Evolutionary conservation across 2,113 vertebrate genomes (phyloP), one percentile per base, ranked within the genome.

Genomic region (Falco punctatus): DNA sequence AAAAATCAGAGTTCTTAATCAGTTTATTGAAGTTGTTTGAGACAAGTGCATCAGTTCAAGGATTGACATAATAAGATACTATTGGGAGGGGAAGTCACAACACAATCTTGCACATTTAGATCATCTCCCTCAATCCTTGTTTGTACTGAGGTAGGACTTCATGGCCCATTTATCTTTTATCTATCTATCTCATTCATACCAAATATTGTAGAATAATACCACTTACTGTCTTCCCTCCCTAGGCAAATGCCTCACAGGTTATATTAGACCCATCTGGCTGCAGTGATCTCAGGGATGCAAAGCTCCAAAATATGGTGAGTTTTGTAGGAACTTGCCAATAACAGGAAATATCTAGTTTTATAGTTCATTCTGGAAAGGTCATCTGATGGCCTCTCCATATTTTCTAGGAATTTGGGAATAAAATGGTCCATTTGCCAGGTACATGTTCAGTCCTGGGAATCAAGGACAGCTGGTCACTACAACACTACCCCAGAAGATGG

Each of bases 21-120:
- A 55, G 8, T 28, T 62, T 51, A 57, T 24, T 33, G 22, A 62
- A 32, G 8, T 15, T 73, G 12, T 59, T 66, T 65, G 38, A 65
- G 38, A 74, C 6, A 70, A 58, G 26, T 59, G 10, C 18, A 48
- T 40, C 12, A 24, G 9, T 52, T 38, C 28, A 80, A 70, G 13
- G 15, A 48, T n/a, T 74, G 5, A 4, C 4, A 17, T 58, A n/a
- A 79, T 40, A 49, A 46, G 12, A 40, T n/a, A 32, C 8, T 46
- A 9, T 3, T 1, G 6, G 21, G 8, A 7, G 21, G 8, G 7
- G 2, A 8, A 6, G 24, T 20, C 24, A 15, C 7, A 69, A 24
- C 8, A 26, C 22, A 72, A 86, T 5, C 15, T 88, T 88, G 8
- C 15, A 38, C 2, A 23, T 81, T 81, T 79, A 78, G n/a, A 59